Conservation (phyloP, 2,113 vertebrate species). For the Apodemus speciosus region DNA sequence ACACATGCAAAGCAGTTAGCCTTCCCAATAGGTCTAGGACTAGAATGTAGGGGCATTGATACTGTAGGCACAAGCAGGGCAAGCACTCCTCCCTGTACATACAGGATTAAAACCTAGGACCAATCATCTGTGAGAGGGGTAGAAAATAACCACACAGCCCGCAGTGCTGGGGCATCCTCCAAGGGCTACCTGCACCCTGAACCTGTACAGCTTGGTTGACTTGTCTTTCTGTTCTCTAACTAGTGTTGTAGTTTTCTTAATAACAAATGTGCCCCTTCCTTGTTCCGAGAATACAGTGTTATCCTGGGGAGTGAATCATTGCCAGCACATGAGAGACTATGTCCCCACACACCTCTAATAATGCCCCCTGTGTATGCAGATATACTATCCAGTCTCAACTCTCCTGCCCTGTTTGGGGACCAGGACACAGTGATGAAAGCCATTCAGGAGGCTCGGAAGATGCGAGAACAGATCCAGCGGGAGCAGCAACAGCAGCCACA, state of each 20-base stretch:
- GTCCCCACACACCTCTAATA: slow-evolving; percentile 46
- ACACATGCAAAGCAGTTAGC: background rate
- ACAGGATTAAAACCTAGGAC: background rate
- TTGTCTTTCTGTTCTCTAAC: slow-evolving; percentile 1
- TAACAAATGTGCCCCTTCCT: background rate
- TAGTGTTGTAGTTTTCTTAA: background rate
- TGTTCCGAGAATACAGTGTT: background rate
- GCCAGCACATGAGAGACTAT: background rate
- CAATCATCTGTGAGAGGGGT: background rate
- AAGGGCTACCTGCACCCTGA: background rate
- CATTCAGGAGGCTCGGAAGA: slow-evolving; percentile 99
- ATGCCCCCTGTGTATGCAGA: slow-evolving; percentile 85
- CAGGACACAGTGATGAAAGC: slow-evolving; percentile 99
- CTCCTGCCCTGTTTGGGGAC: slow-evolving; percentile 97
- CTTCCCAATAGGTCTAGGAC: background rate
- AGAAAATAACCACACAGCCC: background rate
- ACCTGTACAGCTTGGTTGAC: background rate
- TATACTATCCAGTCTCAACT: slow-evolving; percentile 99
- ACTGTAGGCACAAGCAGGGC: background rate
- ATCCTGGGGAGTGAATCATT: background rate
- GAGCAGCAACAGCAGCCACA: slow-evolving; percentile 94
- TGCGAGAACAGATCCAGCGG: slow-evolving; percentile 98
- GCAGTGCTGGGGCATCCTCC: background rate
- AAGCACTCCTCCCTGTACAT: background rate
- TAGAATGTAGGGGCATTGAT: background rate